Evolutionary conservation across 2,113 vertebrate species (phyloP).

Genomic region (Sylvilagus bachmani): DNA sequence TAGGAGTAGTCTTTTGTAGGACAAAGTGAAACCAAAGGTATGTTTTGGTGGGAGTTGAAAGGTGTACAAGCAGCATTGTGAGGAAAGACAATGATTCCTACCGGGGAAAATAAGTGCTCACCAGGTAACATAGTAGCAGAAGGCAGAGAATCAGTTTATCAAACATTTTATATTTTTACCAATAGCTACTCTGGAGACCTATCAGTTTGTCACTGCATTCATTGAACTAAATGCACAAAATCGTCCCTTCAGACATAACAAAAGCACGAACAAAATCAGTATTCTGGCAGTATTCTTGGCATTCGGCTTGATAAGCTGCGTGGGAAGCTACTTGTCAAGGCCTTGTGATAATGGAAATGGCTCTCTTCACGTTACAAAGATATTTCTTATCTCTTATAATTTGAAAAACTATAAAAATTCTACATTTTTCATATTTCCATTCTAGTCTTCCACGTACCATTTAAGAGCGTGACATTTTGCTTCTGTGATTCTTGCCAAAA

Average conservation of each 20-base stretch:
- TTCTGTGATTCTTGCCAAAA: constrained; percentile 62
- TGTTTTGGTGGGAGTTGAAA: background rate
- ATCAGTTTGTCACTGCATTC: constrained; percentile 76
- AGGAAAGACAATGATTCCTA: background rate
- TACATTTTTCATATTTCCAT: constrained; percentile 78
- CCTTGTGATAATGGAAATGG: constrained; percentile 83
- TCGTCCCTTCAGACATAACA: constrained; percentile 76
- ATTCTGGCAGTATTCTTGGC: constrained; percentile 80
- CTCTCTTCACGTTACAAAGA: constrained; percentile 80
- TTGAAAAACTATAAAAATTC: constrained; percentile 73
- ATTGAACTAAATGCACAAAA: constrained; percentile 81
- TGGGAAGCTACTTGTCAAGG: constrained; percentile 84
- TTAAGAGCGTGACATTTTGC: constrained; percentile 63
- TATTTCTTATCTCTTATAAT: constrained; percentile 76
- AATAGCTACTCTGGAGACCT: constrained; percentile 74
- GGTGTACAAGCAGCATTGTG: background rate
- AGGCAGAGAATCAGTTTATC: constrained; percentile 18
- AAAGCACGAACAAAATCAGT: constrained; percentile 80
- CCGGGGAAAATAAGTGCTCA: background rate
- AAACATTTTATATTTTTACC: constrained; percentile 42
- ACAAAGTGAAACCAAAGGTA: background rate
- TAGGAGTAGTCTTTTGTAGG: background rate
- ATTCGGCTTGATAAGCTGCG: constrained; percentile 77
- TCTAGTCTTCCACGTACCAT: constrained; percentile 51
- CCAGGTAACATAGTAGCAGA: background rate